Percentiles rank a stretch among this genome's conserved stretches.
phyloP scores from a whole-genome alignment of 2,113 vertebrate species.

The Urocitellus parryii region DNA sequence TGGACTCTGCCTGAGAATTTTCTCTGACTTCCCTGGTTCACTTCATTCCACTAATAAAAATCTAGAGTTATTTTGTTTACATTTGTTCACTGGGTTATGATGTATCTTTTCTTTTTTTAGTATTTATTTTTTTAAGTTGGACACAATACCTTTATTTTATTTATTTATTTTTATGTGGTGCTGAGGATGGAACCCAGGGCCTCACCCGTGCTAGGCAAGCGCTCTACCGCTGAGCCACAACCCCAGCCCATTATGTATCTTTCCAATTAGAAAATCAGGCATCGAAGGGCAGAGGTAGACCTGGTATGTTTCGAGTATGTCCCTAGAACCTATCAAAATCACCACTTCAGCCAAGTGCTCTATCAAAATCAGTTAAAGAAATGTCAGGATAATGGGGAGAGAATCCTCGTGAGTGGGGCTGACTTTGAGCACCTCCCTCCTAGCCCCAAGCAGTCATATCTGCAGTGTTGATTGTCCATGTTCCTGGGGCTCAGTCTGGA shows the following conservation, averaged over 20 bases:
- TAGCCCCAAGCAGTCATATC: neutral
- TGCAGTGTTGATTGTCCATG: neutral
- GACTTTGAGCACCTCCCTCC: neutral
- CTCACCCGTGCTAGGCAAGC: too few species aligned
- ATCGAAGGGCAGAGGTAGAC: neutral
- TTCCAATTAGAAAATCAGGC: neutral
- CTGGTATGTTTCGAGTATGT: neutral
- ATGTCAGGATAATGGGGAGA: neutral
- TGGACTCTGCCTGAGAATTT: neutral
- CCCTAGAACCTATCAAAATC: neutral
- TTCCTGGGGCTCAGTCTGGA: neutral
- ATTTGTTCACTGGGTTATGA: neutral
- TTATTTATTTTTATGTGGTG: too few species aligned
- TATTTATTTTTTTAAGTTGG: too few species aligned
- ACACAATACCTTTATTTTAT: too few species aligned
- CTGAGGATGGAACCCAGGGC: too few species aligned
- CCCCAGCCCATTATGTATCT: neutral
- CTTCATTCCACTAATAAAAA: neutral
- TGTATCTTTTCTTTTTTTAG: neutral
- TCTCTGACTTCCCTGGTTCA: neutral
- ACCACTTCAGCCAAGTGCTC: fast-evolving
- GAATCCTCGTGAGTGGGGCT: neutral
- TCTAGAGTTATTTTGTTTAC: neutral
- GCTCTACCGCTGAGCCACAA: too few species aligned
- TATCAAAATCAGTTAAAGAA: neutral